Evolutionary conservation across 2,113 vertebrate genomes (phyloP).

Genomic region (Zeus faber): DNA sequence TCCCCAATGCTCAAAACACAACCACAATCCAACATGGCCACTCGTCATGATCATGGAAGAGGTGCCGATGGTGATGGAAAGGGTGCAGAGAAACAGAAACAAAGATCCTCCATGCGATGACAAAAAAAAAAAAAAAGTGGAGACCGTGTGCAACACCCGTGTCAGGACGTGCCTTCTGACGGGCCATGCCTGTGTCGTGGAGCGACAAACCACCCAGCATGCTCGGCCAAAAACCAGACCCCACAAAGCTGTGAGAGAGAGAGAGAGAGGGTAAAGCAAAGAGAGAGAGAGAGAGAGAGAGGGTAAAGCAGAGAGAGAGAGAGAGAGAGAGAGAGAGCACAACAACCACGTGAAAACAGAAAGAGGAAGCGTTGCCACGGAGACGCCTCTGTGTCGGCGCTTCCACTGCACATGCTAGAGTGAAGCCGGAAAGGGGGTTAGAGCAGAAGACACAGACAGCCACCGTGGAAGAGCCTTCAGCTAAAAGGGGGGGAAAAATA

Average conservation of each 20-base stretch:
- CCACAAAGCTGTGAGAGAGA: conserved; percentile 62
- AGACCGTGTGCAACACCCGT: conserved; percentile 33
- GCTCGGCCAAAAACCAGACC: conserved; percentile 60
- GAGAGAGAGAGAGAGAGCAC: too few species aligned
- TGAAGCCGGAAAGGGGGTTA: conserved; percentile 60
- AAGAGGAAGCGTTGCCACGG: conserved; percentile 40
- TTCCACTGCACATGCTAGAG: conserved; percentile 60
- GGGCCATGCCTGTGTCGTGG: conserved; percentile 64
- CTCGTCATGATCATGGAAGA: conserved; percentile 55
- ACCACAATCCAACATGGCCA: conserved; percentile 47
- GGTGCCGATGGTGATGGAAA: conserved; percentile 51
- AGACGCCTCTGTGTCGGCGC: conserved; percentile 41
- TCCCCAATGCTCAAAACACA: conserved; percentile 37
- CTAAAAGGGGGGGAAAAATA: conserved; percentile 30
- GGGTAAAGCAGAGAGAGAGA: conserved; percentile 47
- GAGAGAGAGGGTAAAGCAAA: conserved; percentile 58
- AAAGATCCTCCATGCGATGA: conserved; percentile 65
- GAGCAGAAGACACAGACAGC: conserved; percentile 47
- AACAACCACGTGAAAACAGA: conserved; percentile 39
- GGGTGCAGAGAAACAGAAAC: conserved; percentile 45
- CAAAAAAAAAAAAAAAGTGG: conserved; percentile 29
- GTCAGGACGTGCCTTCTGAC: conserved; percentile 24
- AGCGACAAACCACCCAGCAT: conserved; percentile 66
- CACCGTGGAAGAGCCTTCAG: conserved; percentile 44
- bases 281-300: conserved; percentile 60